phyloP scores from a whole-genome alignment of 2,888 invertebrate species.

The Neria commutata region DNA sequence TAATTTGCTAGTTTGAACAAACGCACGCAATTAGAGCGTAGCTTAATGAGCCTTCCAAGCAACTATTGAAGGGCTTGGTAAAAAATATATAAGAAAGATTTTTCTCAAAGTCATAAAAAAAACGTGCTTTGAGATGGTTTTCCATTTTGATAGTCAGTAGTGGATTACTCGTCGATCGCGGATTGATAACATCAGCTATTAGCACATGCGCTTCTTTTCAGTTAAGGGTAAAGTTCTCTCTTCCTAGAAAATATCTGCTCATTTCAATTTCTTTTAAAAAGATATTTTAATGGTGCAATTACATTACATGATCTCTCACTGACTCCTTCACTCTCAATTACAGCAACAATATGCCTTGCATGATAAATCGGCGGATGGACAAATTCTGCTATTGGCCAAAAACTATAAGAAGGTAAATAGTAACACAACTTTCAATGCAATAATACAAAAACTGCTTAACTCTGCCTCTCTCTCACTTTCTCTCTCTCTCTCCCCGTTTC shows the following conservation, averaged over 20 bases:
- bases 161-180: no score
- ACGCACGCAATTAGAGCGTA: no score
- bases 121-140: no score
- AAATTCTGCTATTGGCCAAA: slow-evolving; percentile 69
- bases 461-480: neutral
- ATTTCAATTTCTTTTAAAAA: neutral
- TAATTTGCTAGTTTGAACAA: no score
- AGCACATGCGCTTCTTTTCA: no score
- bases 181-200: no score
- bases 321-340: slow-evolving; percentile 19
- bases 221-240: no score
- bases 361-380: slow-evolving; percentile 70
- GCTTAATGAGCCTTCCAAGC: no score
- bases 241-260: neutral
- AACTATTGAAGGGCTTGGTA: no score
- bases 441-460: neutral
- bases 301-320: neutral
- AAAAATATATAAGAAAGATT: no score
- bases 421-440: neutral
- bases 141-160: no score
- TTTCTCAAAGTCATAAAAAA: no score
- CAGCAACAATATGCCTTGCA: slow-evolving; percentile 55
- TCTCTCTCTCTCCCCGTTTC: neutral
- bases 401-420: slow-evolving; percentile 69
- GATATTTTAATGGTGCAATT: neutral